These are phyloP conservation scores for Cephalopachus bancanus DNA, from an alignment of 2,797 vertebrate species.

Conservation along the genomic window DNA sequence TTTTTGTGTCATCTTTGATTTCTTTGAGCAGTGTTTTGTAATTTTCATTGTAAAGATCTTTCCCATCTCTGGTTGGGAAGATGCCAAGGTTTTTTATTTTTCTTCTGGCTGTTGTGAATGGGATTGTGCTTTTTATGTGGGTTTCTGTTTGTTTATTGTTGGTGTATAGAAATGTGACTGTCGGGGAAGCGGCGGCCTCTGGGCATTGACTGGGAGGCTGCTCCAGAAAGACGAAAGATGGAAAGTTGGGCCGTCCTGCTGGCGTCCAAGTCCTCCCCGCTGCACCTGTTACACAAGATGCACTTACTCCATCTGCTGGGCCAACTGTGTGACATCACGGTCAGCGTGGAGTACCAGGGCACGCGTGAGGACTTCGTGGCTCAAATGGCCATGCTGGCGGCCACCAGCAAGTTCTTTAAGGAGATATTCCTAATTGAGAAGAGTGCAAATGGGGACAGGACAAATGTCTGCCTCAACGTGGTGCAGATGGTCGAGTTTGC, in stretches of 20 bases:
- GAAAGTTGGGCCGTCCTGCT: constrained; percentile 91
- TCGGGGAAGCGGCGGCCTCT: too few species aligned
- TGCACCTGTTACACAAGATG: constrained; percentile 94
- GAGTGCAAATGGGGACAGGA: constrained; percentile 80
- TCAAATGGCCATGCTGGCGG: constrained; percentile 96
- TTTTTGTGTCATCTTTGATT: too few species aligned
- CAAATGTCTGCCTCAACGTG: constrained; percentile 91
- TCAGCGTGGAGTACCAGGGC: constrained; percentile 94
- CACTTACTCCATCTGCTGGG: constrained; percentile 93
- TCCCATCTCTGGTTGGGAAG: too few species aligned
- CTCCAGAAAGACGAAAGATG: constrained; percentile 90
- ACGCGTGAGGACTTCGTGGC: constrained; percentile 94
- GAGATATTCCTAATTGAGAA: constrained; percentile 92
- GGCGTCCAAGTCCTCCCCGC: constrained; percentile 92
- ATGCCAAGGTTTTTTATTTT: too few species aligned
- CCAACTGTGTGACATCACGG: constrained; percentile 94
- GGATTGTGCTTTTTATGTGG: too few species aligned
- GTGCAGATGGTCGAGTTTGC: constrained; percentile 92
- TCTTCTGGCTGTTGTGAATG: too few species aligned
- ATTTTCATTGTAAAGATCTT: too few species aligned
- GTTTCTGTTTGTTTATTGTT: too few species aligned
- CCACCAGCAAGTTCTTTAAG: constrained; percentile 97
- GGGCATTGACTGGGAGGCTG: too few species aligned
- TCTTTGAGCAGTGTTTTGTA: too few species aligned
- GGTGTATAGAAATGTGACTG: too few species aligned